Conservation (phyloP, 2,888 invertebrate species). For the Anticlea derivata region DNA sequence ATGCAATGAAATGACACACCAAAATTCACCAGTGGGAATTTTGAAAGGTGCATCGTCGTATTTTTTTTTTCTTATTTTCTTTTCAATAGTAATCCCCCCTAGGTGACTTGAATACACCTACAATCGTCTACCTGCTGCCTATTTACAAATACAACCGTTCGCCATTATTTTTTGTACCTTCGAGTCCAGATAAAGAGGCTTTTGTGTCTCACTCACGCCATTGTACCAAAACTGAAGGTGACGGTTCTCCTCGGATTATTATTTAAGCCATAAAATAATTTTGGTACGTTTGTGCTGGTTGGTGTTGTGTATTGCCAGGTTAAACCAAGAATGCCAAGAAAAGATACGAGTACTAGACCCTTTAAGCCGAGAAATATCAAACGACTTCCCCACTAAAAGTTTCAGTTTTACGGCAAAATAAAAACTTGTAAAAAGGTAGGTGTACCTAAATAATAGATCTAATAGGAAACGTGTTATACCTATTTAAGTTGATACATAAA, state of each 20-base stretch:
- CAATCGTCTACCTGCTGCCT: conserved; percentile 79
- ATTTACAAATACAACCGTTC: conserved; percentile 78
- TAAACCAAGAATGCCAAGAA: no score
- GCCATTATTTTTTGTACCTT: conserved; percentile 65
- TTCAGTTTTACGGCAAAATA: no score
- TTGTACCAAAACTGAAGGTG: conserved; percentile 52
- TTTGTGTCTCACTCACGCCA: conserved; percentile 64
- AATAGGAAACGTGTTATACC: no score
- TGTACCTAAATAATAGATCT: no score
- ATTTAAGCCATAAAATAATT: conserved; percentile 33
- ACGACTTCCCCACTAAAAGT: no score
- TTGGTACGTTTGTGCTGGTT: no score
- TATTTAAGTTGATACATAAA: no score
- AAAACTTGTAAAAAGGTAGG: no score
- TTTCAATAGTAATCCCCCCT: conserved; percentile 28
- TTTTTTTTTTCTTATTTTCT: conserved; percentile 48
- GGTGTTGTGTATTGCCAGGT: no score
- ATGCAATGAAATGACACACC: conserved; percentile 12
- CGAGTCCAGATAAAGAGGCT: conserved; percentile 60
- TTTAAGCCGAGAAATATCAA: no score
- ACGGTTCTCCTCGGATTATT: conserved; percentile 40
- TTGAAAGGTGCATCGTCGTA: conserved; percentile 70
- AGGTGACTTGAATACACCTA: conserved; percentile 72
- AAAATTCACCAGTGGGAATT: conserved; percentile 62
- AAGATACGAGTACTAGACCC: no score